These are phyloP conservation scores for Tetramorium simillimum DNA, from an alignment of 1,140 invertebrate species.

Conservation along the genomic window DNA sequence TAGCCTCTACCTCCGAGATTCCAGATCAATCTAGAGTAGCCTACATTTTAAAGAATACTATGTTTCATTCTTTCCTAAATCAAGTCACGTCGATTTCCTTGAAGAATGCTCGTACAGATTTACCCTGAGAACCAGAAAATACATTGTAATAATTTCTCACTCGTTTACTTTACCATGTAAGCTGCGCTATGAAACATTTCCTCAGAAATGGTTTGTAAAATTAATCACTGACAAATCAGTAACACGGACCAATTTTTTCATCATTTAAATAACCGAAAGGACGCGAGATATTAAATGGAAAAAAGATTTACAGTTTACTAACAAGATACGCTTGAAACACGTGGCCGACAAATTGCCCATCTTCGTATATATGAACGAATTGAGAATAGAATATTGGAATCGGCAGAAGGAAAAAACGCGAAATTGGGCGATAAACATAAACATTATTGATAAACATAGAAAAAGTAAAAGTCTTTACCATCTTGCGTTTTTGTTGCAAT, in stretches of 20 bases:
- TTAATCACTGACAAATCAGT: slow-evolving; percentile 15
- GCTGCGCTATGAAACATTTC: background rate
- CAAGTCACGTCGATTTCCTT: background rate
- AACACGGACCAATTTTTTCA: background rate
- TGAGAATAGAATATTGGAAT: background rate
- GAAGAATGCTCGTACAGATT: background rate
- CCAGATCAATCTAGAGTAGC: too few species aligned
- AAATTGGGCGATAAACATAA: background rate
- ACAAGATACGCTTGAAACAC: background rate
- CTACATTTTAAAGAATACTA: background rate
- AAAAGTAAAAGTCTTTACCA: background rate
- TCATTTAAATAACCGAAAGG: background rate
- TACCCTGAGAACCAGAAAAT: background rate
- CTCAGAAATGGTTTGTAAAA: background rate
- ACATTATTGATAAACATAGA: background rate
- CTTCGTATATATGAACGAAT: background rate
- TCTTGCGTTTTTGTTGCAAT: background rate
- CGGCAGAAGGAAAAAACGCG: background rate
- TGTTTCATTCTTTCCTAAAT: background rate
- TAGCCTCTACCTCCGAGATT: background rate
- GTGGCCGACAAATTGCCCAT: background rate
- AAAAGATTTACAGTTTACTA: background rate
- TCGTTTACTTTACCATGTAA: background rate
- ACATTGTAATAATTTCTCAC: background rate
- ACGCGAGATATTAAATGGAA: background rate